Evolutionary conservation across 2,888 invertebrate genomes (phyloP), one percentile per base, ranked within the genome.

Genomic region (Papilio elwesi): DNA sequence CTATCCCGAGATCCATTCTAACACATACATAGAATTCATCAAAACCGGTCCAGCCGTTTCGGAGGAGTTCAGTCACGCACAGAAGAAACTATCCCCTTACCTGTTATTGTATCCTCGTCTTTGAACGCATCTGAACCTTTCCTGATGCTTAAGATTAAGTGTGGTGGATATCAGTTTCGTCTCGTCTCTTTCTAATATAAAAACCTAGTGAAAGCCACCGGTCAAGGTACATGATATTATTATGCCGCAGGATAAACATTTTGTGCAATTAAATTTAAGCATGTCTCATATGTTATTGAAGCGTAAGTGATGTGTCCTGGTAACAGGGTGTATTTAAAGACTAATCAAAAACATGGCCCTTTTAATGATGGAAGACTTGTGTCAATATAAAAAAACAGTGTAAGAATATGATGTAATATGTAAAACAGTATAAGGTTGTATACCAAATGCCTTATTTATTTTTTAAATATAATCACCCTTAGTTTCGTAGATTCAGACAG

Each of bases 281-380:
- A 38, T 52, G 74, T 69, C 75, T 78, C 77, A 83, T 83, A 79
- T 80, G 79, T 85, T 82, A 80, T 76, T 79, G 77, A 75, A 68
- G 76, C 76, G 71, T 75, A 78, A 78, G 77, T 80, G 79, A 81
- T 78, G 80, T 73, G 74, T 75, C 66, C 65, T 74, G 75, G 71
- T 71, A 74, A 76, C 77, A 81, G 76, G 77, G 75, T 81, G 71
- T 80, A 79, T 77, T 87, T 87, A 87, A 85, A 87, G 77, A 67
- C 81, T 77, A 80, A 87, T 87, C 80, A 83, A 77, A 77, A 74
- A 59, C 55, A 70, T 66, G 53, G 69, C 70, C 68, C 43, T 66
- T 68, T 74, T 72, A 66, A 70, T 70, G 68, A 70, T 76, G 73
- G 75, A 70, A 36, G 48, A 70, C 65, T 73, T 72, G 52, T 52